These are phyloP conservation scores for Drosophila subquinaria DNA, from an alignment of 2,888 invertebrate species.

Conservation along the genomic window DNA sequence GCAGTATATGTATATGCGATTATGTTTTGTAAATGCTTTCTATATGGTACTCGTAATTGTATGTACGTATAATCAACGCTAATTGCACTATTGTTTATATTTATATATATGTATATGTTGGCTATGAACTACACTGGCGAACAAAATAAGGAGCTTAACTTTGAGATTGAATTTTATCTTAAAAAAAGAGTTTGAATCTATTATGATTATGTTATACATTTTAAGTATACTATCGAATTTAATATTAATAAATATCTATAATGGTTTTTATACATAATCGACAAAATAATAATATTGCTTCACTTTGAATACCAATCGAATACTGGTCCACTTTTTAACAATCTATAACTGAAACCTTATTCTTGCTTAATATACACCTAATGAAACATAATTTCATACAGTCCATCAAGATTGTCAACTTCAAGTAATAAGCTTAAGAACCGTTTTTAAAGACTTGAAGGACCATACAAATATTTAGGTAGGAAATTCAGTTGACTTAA, in stretches of 20 bases:
- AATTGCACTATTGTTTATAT: constrained; percentile 70
- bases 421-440: constrained; percentile 34
- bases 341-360: constrained; percentile 32
- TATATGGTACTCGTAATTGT: constrained; percentile 58
- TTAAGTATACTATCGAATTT: constrained; percentile 19
- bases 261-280: constrained; percentile 22
- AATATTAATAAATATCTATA: constrained; percentile 50
- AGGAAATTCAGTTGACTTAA: constrained; percentile 28
- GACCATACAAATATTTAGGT: constrained; percentile 6
- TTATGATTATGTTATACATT: constrained; percentile 9
- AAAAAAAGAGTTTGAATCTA: neutral
- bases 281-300: constrained; percentile 45
- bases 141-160: constrained; percentile 20
- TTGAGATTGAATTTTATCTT: constrained; percentile 30
- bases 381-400: constrained; percentile 25
- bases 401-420: constrained; percentile 22
- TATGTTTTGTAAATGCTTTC: constrained; percentile 52
- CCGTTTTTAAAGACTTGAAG: constrained; percentile 15
- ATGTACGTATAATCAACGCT: constrained; percentile 66
- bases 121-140: constrained; percentile 60
- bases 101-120: constrained; percentile 38
- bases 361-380: constrained; percentile 23
- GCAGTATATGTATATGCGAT: constrained; percentile 38
- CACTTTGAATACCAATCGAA: constrained; percentile 49
- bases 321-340: constrained; percentile 30